phyloP scores from a whole-genome alignment of 2,113 vertebrate species.

The Leucoraja erinaceus region DNA sequence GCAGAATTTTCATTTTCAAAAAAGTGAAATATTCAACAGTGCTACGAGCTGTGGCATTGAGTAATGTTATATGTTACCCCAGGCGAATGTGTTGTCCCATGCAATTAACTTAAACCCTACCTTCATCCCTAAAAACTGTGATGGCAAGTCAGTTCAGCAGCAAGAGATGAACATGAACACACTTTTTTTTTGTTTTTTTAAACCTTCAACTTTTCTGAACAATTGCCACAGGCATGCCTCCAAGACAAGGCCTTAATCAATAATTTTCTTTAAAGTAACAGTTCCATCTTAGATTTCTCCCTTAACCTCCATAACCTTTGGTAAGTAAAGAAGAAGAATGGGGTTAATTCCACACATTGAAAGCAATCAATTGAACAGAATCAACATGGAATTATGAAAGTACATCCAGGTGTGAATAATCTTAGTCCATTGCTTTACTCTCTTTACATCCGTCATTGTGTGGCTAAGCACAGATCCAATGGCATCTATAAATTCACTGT shows the following conservation, averaged over 20 bases:
- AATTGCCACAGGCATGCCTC: background rate
- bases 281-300: background rate
- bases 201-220: background rate
- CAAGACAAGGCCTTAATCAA: background rate
- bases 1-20: background rate
- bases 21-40: background rate
- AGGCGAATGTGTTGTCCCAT: background rate
- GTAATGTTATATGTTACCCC: background rate
- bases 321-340: too few species aligned
- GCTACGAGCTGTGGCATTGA: background rate
- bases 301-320: background rate
- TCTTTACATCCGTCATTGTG: too few species aligned
- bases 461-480: too few species aligned
- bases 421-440: too few species aligned
- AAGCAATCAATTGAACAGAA: too few species aligned
- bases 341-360: too few species aligned
- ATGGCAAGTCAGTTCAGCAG: background rate
- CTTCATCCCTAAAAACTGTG: background rate
- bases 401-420: too few species aligned
- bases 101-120: background rate
- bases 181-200: background rate
- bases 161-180: background rate
- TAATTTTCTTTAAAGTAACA: too few species aligned
- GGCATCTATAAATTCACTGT: too few species aligned
- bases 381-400: too few species aligned